Evolutionary conservation across 1,140 invertebrate species (phyloP), one percentile per base, ranked within the genome.

Genomic region (Drosophila triauraria): DNA sequence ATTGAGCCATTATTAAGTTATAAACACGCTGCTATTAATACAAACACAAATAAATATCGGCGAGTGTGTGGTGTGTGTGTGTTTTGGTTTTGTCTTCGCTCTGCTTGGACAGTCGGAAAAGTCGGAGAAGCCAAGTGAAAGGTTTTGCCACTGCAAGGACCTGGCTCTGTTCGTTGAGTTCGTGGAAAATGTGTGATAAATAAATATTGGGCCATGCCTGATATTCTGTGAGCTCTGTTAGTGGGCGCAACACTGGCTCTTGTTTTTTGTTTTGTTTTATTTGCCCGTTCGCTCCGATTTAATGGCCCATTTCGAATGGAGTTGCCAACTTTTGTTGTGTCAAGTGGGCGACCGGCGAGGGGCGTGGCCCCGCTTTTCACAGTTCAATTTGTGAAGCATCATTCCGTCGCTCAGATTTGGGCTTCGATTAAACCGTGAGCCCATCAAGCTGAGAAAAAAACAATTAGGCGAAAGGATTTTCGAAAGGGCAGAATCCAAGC

Each of bases 1-100:
- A 87, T 87, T 90, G 84, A 87, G 80, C 84, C 84, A 87, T 87
- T 87, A 87, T 87, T 87, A 87, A 87, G 84, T 87, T 87, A 87
- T 87, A 87, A 87, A 87, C 84, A 87, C 80, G 84, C 74, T 81
- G 84, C 84, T 88, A 88, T 87, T 88, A 87, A 87, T 87, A 88
- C 84, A 88, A 87, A 80, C 76, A 84, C 80, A 87, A 88, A 87
- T 87, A 87, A 87, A 87, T 88, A 88, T 72, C 59, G n/a, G 23
- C 38, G 48, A 27, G 44, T 71, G 65, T 63, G 20, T 17, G 30
- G 63, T 63, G 20, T 17, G 30, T 27, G 44, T 17, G 3, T 53
- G 67, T 35, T 12, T 57, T 43, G 63, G 63, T 48, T 58, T 70
- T 71, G 65, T 65, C 57, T 65, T 61, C 30, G 25, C 23, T 20